Evolutionary conservation across 2,888 invertebrate genomes (phyloP), one percentile per base, ranked within the genome.

Genomic region (Trimorus sp.): DNA sequence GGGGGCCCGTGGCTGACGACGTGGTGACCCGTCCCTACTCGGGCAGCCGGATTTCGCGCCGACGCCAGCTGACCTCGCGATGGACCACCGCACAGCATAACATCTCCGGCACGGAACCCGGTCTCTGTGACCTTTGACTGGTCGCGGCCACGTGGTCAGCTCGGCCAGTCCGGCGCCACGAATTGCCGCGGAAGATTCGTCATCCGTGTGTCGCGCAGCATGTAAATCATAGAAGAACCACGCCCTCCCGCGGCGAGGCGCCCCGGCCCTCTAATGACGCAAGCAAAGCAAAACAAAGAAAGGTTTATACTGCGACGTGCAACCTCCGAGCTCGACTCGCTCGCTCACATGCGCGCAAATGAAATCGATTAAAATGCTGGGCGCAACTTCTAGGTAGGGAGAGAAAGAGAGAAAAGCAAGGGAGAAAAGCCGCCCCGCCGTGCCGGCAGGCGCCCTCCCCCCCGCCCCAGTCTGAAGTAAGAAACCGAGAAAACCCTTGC

Each of bases 351-450:
- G 94, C 94, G 92, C 92, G 94, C 94, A 94, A 94, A 94, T 94
- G 94, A 93, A 94, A 94, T 94, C 94, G 94, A 94, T 94, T 94
- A 94, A 94, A 94, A 94, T 94, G 93, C 93, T 94, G 93, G 93
- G 93, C 93, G 92, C 93, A 93, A 93, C 93, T 93, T 93, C 93
- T 93, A 93, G 93, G 92, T 92, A 92, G 92, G 92, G 92, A 92
- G 92, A 92, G 92, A 92, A 91, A 92, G 92, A 91, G 90, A 90
- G 89, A 88, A 91, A 88, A 84, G 86, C 70, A 76, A 71, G 65
- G 78, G 86, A 85, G 73, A 93, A 92, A 92, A 92, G 92, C 92
- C 92, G 92, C 92, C 84, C 60, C 71, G 71, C 73, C 82, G 69
- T 70, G 73, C 53, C 79, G 49, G 63, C 71, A 37, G 49, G 70